phyloP scores from a whole-genome alignment of 1,140 invertebrate genomes.

The Popillia japonica region DNA sequence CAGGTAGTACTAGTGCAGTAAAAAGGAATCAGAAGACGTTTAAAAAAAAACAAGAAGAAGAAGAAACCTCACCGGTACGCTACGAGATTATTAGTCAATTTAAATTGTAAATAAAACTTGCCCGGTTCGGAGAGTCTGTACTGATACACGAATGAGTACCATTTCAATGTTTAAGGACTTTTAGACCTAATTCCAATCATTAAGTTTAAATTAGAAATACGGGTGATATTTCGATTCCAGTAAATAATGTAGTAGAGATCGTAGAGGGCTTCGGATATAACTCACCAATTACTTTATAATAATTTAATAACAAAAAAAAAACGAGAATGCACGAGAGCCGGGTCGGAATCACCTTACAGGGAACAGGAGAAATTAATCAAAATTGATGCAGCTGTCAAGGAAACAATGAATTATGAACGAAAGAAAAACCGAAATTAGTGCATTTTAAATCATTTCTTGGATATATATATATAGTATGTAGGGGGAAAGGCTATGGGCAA shows the following conservation, averaged over 20 bases:
- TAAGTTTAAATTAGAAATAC: constrained; percentile 16
- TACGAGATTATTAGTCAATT: constrained; percentile 31
- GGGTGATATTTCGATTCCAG: too few relatives aligned
- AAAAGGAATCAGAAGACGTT: constrained; percentile 19
- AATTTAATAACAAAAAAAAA: too few relatives aligned
- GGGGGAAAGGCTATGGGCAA: not conserved
- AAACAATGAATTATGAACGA: constrained; percentile 21
- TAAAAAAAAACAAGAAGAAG: too few relatives aligned
- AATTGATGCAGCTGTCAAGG: constrained; percentile 20
- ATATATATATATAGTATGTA: constrained; percentile 16
- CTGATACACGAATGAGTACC: not conserved
- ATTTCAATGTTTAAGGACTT: constrained; percentile 12
- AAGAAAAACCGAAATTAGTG: constrained; percentile 28
- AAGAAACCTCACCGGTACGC: constrained; percentile 24
- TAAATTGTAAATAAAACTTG: constrained; percentile 32
- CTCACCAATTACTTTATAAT: not conserved
- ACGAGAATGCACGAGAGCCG: not conserved
- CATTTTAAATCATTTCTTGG: constrained; percentile 17
- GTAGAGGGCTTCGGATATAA: not conserved
- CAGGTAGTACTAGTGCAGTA: not conserved
- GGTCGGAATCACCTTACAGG: not conserved
- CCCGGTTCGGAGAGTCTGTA: not conserved
- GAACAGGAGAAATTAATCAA: constrained; percentile 17
- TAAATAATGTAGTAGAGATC: not conserved
- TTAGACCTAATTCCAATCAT: constrained; percentile 20